Conservation (phyloP, 2,113 vertebrate genomes). For the Nyctibius bracteatus region DNA sequence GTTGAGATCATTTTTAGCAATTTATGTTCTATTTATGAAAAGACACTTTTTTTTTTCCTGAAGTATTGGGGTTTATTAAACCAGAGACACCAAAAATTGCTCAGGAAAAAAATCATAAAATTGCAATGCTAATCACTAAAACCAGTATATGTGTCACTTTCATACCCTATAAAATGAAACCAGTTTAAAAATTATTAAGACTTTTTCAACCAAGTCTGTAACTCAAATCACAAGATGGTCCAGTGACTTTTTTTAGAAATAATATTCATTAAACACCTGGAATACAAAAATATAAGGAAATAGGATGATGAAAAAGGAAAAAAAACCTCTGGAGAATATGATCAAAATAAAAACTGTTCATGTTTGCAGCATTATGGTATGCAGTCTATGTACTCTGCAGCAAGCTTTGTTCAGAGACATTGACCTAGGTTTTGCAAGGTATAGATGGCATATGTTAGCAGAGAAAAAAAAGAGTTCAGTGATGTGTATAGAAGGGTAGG, state of each 20-base stretch:
- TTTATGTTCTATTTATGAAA: not conserved
- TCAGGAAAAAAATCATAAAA: not conserved
- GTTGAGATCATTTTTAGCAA: not conserved
- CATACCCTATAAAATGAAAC: not conserved
- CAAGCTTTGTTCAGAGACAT: not conserved
- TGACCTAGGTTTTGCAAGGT: not conserved
- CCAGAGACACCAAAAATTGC: not conserved
- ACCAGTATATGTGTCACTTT: accelerated
- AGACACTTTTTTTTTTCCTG: not conserved
- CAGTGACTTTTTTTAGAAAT: not conserved
- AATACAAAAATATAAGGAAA: not conserved
- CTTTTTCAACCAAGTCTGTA: not conserved
- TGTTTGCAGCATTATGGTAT: not conserved
- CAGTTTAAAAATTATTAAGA: not conserved
- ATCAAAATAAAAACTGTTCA: not conserved
- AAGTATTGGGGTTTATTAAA: not conserved
- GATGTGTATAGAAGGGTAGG: not conserved
- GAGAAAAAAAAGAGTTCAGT: not conserved
- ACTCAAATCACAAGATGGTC: not conserved
- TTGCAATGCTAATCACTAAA: not conserved
- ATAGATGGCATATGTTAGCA: not conserved
- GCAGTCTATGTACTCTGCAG: not conserved
- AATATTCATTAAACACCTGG: not conserved
- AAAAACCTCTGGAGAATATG: not conserved
- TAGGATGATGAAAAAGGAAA: not conserved